Percentiles rank a stretch among this genome's conserved stretches.
Evolutionary conservation across 1,140 invertebrate species (phyloP).

Genomic region (Cataglyphis hispanica): DNA sequence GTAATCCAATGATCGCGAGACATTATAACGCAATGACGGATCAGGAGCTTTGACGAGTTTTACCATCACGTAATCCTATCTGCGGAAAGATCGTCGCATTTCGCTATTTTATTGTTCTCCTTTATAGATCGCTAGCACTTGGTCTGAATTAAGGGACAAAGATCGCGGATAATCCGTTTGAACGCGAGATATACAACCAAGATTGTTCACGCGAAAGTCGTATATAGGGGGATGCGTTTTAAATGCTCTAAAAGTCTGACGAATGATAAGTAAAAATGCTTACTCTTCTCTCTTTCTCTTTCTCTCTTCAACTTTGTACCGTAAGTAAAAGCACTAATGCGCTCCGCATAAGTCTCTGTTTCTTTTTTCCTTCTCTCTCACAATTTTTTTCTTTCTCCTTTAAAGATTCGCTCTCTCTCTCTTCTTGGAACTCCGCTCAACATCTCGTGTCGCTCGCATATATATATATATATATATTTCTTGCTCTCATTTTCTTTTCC

Average conservation of each 20-base stretch:
- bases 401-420: conserved; percentile 14
- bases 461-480: conserved; percentile 37
- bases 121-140: conserved; percentile 42
- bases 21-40: conserved; percentile 10
- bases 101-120: conserved; percentile 47
- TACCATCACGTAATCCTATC: not conserved
- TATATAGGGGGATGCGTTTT: conserved; percentile 38
- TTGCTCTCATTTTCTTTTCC: conserved; percentile 41
- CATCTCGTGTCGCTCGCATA: conserved; percentile 58
- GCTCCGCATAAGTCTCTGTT: conserved; percentile 12
- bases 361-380: conserved; percentile 4
- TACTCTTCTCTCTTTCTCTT: conserved; percentile 48
- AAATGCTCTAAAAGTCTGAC: conserved; percentile 58
- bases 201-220: conserved; percentile 37
- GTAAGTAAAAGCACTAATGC: conserved; percentile 39
- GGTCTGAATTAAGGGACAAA: conserved; percentile 21
- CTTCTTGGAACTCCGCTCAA: conserved; percentile 36
- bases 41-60: not conserved
- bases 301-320: conserved; percentile 40
- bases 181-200: conserved; percentile 35
- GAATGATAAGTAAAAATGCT: conserved; percentile 60
- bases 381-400: conserved; percentile 36
- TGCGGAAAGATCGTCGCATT: conserved; percentile 25
- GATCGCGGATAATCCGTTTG: conserved; percentile 3
- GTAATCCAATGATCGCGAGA: not conserved